These are phyloP conservation scores for Stegodyphus dumicola DNA, from an alignment of 1,140 invertebrate species.

Conservation along the genomic window DNA sequence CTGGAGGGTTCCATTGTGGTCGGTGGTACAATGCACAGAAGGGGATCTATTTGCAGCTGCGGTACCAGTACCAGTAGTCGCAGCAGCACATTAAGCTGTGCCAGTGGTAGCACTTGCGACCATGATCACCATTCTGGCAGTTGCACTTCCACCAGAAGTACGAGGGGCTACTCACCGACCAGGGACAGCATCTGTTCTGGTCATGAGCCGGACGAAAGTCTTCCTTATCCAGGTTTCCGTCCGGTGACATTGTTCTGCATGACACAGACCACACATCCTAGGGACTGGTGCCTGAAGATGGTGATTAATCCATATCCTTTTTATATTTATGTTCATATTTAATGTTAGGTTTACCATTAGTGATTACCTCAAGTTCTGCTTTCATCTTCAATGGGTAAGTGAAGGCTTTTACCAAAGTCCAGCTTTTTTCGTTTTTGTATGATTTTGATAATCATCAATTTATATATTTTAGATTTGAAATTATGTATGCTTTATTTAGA, in stretches of 20 bases:
- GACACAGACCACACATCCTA: slow-evolving; percentile 84
- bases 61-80: neutral
- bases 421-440: too few relatives aligned
- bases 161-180: slow-evolving; percentile 37
- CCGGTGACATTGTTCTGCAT: slow-evolving; percentile 80
- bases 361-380: too few relatives aligned
- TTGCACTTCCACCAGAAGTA: slow-evolving; percentile 35
- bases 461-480: too few relatives aligned
- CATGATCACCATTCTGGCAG: neutral
- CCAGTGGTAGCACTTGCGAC: neutral
- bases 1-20: slow-evolving; percentile 55
- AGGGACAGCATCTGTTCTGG: slow-evolving; percentile 9
- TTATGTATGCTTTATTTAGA: too few relatives aligned
- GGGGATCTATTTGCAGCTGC: slow-evolving; percentile 25
- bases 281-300: slow-evolving; percentile 92
- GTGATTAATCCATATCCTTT: slow-evolving; percentile 99
- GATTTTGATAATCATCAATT: too few relatives aligned
- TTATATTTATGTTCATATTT: neutral
- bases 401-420: too few relatives aligned
- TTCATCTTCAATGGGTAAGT: too few relatives aligned
- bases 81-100: neutral
- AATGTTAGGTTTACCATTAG: too few relatives aligned
- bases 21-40: neutral
- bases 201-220: slow-evolving; percentile 4
- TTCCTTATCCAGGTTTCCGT: slow-evolving; percentile 86